Evolutionary conservation across 2,888 invertebrate genomes (phyloP).

Genomic region (Drosophila mimetica): DNA sequence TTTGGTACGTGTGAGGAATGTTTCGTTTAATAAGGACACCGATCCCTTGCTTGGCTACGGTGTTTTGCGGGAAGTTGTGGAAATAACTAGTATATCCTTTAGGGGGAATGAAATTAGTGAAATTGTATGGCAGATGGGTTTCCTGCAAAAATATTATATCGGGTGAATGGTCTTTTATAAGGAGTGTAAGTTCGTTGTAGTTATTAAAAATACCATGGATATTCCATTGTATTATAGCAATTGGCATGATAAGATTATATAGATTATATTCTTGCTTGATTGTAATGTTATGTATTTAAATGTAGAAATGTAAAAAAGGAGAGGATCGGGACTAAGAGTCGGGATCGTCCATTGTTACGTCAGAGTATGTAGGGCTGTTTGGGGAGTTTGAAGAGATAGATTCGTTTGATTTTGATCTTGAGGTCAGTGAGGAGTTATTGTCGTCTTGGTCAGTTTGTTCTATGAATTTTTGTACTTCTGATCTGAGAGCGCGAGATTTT

Average conservation of each 20-base stretch:
- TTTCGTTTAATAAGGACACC: no score
- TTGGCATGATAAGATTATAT: not conserved
- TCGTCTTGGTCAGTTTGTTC: not conserved
- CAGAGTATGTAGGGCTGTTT: not conserved
- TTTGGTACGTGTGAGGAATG: no score
- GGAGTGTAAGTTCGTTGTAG: not conserved
- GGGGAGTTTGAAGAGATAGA: not conserved
- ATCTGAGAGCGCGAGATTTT: no score
- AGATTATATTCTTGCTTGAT: not conserved
- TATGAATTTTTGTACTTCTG: no score
- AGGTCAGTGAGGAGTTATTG: not conserved
- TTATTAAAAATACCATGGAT: slow-evolving; percentile 2
- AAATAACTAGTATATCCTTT: not conserved
- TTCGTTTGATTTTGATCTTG: slow-evolving; percentile 1
- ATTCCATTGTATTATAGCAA: slow-evolving; percentile 1
- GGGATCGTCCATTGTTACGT: not conserved
- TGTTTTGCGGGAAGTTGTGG: not conserved
- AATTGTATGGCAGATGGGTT: not conserved
- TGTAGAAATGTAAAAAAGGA: not conserved
- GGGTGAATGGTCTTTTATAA: not conserved
- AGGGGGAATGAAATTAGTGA: not conserved
- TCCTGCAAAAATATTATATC: not conserved
- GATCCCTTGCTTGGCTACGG: no score
- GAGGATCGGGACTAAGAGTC: slow-evolving; percentile 2
- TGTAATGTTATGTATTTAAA: not conserved